Percentiles rank a stretch among this genome's conserved stretches.
Conservation (phyloP, 2,797 vertebrate genomes). For the Lepilemur septentrionalis region DNA sequence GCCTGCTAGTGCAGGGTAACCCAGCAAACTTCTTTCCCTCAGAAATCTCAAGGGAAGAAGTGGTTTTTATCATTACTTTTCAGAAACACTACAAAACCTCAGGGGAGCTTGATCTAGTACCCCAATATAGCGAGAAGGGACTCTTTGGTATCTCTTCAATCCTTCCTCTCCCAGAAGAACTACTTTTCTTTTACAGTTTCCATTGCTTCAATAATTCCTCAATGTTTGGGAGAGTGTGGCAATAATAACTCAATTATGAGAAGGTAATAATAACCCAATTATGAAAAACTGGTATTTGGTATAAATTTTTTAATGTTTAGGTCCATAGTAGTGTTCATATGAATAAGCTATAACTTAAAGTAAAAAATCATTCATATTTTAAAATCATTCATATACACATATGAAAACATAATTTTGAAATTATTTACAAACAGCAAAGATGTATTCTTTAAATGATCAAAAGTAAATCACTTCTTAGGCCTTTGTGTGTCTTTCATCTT, state of each 20-base stretch:
- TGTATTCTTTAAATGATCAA: not conserved
- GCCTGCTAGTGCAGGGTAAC: not conserved
- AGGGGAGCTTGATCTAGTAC: not conserved
- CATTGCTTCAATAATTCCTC: not conserved
- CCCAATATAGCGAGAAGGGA: not conserved
- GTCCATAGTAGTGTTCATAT: not conserved
- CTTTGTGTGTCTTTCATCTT: not conserved
- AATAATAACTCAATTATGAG: not conserved
- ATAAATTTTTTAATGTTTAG: not conserved
- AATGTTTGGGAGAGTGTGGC: not conserved
- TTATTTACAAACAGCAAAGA: not conserved
- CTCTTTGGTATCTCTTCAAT: not conserved
- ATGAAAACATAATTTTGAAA: constrained; percentile 6
- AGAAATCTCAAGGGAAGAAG: not conserved
- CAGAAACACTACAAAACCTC: not conserved
- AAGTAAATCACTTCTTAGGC: not conserved
- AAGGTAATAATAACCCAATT: not conserved
- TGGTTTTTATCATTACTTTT: no score
- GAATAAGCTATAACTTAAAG: constrained; percentile 11
- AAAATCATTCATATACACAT: not conserved
- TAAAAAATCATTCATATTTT: constrained; percentile 2
- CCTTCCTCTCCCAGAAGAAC: not conserved
- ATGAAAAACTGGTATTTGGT: not conserved
- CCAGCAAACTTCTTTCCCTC: not conserved
- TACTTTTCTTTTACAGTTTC: not conserved